Conservation (phyloP, 2,797 vertebrate genomes). For the Liparis tanakae region DNA sequence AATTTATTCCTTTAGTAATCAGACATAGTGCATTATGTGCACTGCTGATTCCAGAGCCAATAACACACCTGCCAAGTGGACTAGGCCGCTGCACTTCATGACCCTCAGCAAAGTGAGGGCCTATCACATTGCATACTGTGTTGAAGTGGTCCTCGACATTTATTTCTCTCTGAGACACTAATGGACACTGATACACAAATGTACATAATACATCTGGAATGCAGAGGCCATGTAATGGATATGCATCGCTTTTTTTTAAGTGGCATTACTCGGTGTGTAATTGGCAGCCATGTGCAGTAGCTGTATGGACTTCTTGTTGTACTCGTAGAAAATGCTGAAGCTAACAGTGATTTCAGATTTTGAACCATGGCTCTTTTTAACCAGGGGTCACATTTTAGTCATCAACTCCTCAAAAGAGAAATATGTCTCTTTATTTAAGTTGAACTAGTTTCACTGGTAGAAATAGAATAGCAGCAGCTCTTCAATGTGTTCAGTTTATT, state of each 20-base stretch:
- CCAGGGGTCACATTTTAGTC: background rate
- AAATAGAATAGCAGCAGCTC: background rate
- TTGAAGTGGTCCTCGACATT: constrained; percentile 28
- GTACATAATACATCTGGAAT: constrained; percentile 19
- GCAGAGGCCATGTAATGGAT: background rate
- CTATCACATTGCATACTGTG: constrained; percentile 72
- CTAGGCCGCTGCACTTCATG: constrained; percentile 54
- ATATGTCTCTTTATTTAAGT: too few species aligned
- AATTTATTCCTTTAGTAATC: constrained; percentile 53
- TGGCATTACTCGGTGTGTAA: constrained; percentile 16
- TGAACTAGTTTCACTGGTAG: background rate
- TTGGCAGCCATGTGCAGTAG: constrained; percentile 7
- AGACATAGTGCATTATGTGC: constrained; percentile 50
- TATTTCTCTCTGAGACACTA: constrained; percentile 33
- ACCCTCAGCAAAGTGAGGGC: constrained; percentile 68
- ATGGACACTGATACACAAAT: constrained; percentile 10
- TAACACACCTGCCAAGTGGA: constrained; percentile 33
- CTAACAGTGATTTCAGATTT: constrained; percentile 1
- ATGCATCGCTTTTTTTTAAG: constrained; percentile 5
- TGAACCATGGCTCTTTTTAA: background rate
- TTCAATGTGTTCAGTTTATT: background rate
- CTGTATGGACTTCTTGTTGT: background rate
- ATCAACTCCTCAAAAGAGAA: background rate
- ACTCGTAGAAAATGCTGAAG: background rate
- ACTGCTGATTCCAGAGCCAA: constrained; percentile 39